These are phyloP conservation scores for Microchrysa polita DNA, from an alignment of 2,888 invertebrate species.

Conservation along the genomic window DNA sequence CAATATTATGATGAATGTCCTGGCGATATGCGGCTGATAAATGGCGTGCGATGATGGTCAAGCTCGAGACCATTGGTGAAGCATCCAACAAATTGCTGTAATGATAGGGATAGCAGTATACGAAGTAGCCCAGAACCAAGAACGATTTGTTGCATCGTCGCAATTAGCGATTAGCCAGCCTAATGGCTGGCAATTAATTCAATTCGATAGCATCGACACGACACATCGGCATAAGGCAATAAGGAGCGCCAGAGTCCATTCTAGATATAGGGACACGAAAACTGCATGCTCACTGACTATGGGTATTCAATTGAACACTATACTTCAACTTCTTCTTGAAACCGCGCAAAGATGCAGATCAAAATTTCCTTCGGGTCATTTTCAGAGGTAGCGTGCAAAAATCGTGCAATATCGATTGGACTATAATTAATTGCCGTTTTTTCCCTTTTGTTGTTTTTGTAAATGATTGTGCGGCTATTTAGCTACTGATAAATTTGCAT, in stretches of 20 bases:
- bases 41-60: background rate
- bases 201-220: constrained; percentile 40
- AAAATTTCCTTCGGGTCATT: background rate
- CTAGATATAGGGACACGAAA: background rate
- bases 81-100: background rate
- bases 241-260: too few relatives aligned
- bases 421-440: constrained; percentile 9
- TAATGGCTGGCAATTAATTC: constrained; percentile 45
- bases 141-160: constrained; percentile 33
- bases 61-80: too few relatives aligned
- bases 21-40: too few relatives aligned
- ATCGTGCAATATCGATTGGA: constrained; percentile 1
- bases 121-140: constrained; percentile 29
- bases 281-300: background rate
- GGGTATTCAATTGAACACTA: too few relatives aligned
- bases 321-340: too few relatives aligned
- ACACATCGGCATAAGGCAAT: background rate
- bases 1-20: too few relatives aligned
- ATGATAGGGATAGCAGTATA: constrained; percentile 10
- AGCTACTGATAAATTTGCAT: too few relatives aligned
- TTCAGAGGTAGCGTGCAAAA: background rate
- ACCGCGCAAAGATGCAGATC: background rate
- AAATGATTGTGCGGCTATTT: too few relatives aligned
- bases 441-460: too few relatives aligned
- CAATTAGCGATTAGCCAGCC: constrained; percentile 45